Evolutionary conservation across 2,113 vertebrate species (phyloP), one percentile per base, ranked within the genome.

Genomic region (Strix aluco): DNA sequence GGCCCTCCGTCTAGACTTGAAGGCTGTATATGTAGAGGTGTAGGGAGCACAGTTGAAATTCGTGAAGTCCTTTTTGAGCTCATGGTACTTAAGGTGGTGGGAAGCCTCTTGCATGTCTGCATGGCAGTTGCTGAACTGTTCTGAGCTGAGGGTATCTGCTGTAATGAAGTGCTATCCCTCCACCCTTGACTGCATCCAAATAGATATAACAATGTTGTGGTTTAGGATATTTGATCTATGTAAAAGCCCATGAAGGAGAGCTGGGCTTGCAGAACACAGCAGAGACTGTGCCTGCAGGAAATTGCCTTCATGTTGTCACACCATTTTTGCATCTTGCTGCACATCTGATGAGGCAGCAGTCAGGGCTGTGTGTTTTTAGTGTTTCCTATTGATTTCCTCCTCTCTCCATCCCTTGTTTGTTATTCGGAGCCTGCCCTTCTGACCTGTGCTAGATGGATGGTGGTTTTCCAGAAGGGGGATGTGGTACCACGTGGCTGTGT

Each of bases 331-430:
- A 32, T 79, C 36, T 0, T 38, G 26, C 81, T 70, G 81, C 81
- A 34, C 81, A 77, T 91, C 85, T 92, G 85, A 96, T 80, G 90
- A 95, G 79, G 54, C 93, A 85, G 87, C 86, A 66, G 81, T 65
- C 62, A 13, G 86, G 36, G 51, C 81, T 87, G 81, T 94, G 81
- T 91, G 88, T 18, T 94, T 95, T 91, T 81, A 84, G 84, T 88
- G 91, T 77, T 97, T 94, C 91, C 89, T 83, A 94, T 96, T 80
- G 86, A 96, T 96, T 97, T 94, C 91, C 95, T 94, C 79, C 58
- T 90, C 84, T 89, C 29, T 90, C 87, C 84, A 86, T 85, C 89
- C 89, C 84, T 66, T 97, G 95, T 96, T 97, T 97, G 95, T 97
- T 97, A 94, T 95, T 95, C 40, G 8, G 95, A 94, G 84, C 74